Evolutionary conservation across 2,888 invertebrate genomes (phyloP).

Genomic region (Halictus ligatus): DNA sequence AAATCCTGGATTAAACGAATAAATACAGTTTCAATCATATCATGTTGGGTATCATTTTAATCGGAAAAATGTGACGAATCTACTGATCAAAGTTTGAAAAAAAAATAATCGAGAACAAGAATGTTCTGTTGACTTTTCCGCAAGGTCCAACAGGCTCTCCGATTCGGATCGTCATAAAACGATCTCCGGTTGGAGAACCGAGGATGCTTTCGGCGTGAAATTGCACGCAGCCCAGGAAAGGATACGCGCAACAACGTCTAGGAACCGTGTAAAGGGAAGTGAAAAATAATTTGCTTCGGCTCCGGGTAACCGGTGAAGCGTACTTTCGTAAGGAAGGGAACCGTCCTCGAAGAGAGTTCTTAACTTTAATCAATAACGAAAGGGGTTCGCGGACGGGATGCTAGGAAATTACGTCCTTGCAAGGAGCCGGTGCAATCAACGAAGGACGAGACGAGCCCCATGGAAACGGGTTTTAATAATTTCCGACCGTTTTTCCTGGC

Average conservation of each 20-base stretch:
- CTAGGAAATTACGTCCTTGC: conserved; percentile 49
- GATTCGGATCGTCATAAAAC: not conserved
- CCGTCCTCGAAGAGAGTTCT: conserved; percentile 14
- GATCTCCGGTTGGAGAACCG: not conserved
- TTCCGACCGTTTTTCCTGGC: conserved; percentile 53
- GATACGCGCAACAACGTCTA: not conserved
- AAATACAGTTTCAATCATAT: too few relatives aligned
- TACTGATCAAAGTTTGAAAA: too few relatives aligned
- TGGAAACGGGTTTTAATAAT: conserved; percentile 50
- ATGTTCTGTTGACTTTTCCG: too few relatives aligned
- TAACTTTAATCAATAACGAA: conserved; percentile 42
- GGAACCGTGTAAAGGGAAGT: not conserved
- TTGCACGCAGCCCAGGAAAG: not conserved
- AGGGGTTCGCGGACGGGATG: conserved; percentile 19
- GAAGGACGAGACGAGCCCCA: conserved; percentile 8
- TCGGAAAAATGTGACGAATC: too few relatives aligned
- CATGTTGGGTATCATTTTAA: too few relatives aligned
- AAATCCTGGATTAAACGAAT: too few relatives aligned
- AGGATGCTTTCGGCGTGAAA: conserved; percentile 18
- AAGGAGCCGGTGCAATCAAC: conserved; percentile 22
- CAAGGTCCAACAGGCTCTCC: too few relatives aligned
- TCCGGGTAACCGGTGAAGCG: not conserved
- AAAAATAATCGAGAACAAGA: too few relatives aligned
- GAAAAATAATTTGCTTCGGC: conserved; percentile 13
- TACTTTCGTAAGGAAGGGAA: conserved; percentile 3